Conservation (phyloP, 1,140 invertebrate species). For the Spodoptera litura region DNA sequence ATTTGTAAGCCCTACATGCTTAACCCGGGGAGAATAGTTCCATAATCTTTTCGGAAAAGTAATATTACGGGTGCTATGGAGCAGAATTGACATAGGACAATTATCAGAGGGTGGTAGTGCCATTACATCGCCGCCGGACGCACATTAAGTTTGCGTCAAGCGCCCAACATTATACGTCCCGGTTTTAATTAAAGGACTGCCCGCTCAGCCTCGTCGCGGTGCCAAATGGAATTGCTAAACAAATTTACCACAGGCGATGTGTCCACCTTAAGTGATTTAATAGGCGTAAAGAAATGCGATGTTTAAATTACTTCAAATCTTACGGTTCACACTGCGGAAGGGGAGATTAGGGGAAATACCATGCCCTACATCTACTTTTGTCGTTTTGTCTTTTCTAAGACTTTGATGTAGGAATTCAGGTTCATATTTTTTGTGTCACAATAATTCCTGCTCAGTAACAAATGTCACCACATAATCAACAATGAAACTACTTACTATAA, state of each 20-base stretch:
- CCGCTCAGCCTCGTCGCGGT: slow-evolving; percentile 68
- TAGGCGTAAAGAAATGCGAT: slow-evolving; percentile 83
- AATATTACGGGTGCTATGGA: slow-evolving; percentile 62
- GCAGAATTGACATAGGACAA: slow-evolving; percentile 80
- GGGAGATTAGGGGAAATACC: slow-evolving; percentile 41
- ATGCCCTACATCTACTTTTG: slow-evolving; percentile 1
- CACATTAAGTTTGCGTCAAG: slow-evolving; percentile 80
- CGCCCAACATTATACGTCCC: slow-evolving; percentile 77
- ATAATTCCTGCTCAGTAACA: not conserved
- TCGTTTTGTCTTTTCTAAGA: slow-evolving; percentile 22
- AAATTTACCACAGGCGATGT: slow-evolving; percentile 84
- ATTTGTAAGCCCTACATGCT: slow-evolving; percentile 11
- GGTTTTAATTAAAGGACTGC: slow-evolving; percentile 85
- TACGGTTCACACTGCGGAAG: slow-evolving; percentile 61
- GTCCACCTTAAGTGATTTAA: slow-evolving; percentile 86
- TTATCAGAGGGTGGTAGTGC: slow-evolving; percentile 73
- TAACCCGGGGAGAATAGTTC: slow-evolving; percentile 38
- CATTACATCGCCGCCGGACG: slow-evolving; percentile 77
- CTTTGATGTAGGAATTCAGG: slow-evolving; percentile 37
- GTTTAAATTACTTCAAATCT: slow-evolving; percentile 74
- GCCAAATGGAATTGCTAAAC: slow-evolving; percentile 84
- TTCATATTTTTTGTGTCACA: slow-evolving; percentile 8
- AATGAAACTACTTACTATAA: not conserved
- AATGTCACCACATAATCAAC: not conserved
- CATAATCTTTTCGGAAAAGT: slow-evolving; percentile 50